Base-by-base conservation (phyloP, 2,797 vertebrate species). In the Anabacerthia variegaticeps region DNA sequence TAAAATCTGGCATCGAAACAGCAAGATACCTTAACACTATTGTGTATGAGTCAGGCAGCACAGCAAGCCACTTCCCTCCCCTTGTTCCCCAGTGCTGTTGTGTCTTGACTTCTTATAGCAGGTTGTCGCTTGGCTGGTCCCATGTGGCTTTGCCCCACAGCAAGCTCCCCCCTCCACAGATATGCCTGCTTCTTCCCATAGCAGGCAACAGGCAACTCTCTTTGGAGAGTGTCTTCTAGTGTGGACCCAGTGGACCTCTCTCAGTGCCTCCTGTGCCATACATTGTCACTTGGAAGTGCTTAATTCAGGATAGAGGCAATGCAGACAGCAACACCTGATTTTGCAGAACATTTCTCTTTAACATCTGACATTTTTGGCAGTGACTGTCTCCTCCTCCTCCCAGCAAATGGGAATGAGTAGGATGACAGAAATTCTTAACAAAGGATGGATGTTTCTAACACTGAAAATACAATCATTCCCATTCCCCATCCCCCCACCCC, bases 371-470 rank as follows among this genome's bases (percentile, higher is more conserved):
- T 59, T 66, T 89, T 48, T 86, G 82, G 83, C 2, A 1, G 34
- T 19, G 39, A 41, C 34, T 83, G 68, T 89, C 5, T 1, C 48
- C 34, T 78, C 39, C 62, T 66, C n/a, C 74, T 85, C 72, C 66
- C 52, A 59, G 37, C 16, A 88, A 93, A 95, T 44, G 44, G 46
- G 46, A 80, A 93, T 51, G 61, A 78, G 72, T 30, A 75, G 94
- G 66, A 75, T 59, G 66, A 90, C 66, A 93, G 69, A 95, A 92
- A 74, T 66, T 51, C 66, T 51, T 92, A 91, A 91, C 75, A 85
- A 93, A 96, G 79, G 51, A 86, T 2, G 3, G 85, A 88, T 84
- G 89, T 88, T 94, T 80, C 88, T 85, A 85, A 51, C 11, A 6
- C 54, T 44, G 43, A 85, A 54, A 55, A 94, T 90, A 77, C 68